Percentiles rank a stretch among this genome's conserved stretches.
Evolutionary conservation across 35 echinoderm and acorn worm genomes (phyloP).

Genomic region (Ophiothrix spiculata): DNA sequence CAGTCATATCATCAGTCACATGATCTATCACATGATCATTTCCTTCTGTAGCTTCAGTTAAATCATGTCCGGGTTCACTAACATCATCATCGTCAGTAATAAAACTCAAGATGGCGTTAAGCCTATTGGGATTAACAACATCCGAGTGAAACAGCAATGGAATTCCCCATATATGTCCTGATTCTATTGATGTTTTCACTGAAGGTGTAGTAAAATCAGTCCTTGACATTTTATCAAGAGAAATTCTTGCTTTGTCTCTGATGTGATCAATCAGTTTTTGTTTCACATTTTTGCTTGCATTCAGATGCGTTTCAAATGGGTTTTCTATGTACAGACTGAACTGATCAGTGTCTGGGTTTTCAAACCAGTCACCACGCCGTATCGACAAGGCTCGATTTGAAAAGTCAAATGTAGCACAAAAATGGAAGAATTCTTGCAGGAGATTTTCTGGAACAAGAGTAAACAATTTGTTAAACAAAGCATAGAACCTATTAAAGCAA

Average conservation of each 20-base stretch:
- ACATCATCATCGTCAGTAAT: too few species aligned
- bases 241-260: not conserved
- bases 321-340: conserved; percentile 79
- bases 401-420: conserved; percentile 76
- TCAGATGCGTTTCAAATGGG: conserved; percentile 75
- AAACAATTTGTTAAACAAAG: not conserved
- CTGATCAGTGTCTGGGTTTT: conserved; percentile 35
- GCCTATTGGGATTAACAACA: too few species aligned
- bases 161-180: not conserved
- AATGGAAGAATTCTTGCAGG: conserved; percentile 83
- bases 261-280: conserved; percentile 43
- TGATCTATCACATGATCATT: too few species aligned
- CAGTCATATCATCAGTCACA: too few species aligned
- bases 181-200: too few species aligned
- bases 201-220: not conserved
- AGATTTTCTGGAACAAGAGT: conserved; percentile 60
- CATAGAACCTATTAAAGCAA: not conserved
- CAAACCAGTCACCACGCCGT: conserved; percentile 21
- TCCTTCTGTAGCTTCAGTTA: too few species aligned
- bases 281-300: conserved; percentile 76
- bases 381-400: conserved; percentile 56
- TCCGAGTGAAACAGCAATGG: too few species aligned
- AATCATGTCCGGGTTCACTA: too few species aligned
- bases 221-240: not conserved
- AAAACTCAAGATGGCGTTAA: too few species aligned